Percentiles rank a stretch among this genome's conserved stretches.
Evolutionary conservation across 2,888 invertebrate genomes (phyloP).

Genomic region (Orchesella flavescens): DNA sequence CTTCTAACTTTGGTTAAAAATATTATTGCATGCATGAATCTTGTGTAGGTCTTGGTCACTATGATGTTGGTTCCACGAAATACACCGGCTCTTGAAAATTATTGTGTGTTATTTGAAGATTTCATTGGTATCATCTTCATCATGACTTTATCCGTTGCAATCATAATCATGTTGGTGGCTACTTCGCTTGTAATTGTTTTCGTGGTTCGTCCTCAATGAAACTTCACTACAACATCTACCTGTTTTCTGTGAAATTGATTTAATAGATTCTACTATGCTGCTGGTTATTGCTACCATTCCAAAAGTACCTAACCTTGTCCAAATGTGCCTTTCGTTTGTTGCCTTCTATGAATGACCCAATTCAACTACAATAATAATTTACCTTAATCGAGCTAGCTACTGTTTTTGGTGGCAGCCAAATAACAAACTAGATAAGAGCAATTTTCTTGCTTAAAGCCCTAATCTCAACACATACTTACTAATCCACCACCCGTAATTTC

Average conservation of each 20-base stretch:
- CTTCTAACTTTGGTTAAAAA: no score
- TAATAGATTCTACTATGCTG: slow-evolving; percentile 14
- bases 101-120: slow-evolving; percentile 27
- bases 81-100: slow-evolving; percentile 36
- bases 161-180: neutral
- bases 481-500: neutral
- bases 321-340: neutral
- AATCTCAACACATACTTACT: neutral
- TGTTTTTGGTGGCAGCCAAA: slow-evolving; percentile 6
- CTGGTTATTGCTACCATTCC: neutral
- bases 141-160: slow-evolving; percentile 33
- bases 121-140: slow-evolving; percentile 8
- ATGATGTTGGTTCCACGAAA: slow-evolving; percentile 40
- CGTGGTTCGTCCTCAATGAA: neutral
- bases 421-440: no score
- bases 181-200: neutral
- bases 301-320: slow-evolving; percentile 13
- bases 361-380: slow-evolving; percentile 39
- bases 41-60: neutral
- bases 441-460: neutral
- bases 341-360: slow-evolving; percentile 34
- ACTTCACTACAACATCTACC: slow-evolving; percentile 2
- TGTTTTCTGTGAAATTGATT: slow-evolving; percentile 53
- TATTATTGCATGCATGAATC: no score
- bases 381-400: slow-evolving; percentile 45